Percentiles rank a stretch among this genome's conserved stretches.
Conservation (phyloP, 2,888 invertebrate species). For the Mythimna ferrago region DNA sequence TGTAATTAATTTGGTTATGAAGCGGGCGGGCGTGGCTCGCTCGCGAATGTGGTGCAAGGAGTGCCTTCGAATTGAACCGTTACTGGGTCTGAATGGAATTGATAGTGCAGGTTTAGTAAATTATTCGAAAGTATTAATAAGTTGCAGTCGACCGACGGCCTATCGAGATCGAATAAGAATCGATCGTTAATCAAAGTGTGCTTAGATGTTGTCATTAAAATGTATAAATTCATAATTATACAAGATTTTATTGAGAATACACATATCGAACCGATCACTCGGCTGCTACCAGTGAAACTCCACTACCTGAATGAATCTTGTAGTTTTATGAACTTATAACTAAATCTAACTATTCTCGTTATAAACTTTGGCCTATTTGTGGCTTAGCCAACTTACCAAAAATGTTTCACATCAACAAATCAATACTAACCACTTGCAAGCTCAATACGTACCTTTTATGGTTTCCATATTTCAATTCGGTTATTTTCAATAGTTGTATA, state of each 20-base stretch:
- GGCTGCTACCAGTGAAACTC: slow-evolving; percentile 55
- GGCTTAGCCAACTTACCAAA: slow-evolving; percentile 48
- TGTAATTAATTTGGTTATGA: slow-evolving; percentile 63
- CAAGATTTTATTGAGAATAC: slow-evolving; percentile 56
- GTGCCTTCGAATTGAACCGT: slow-evolving; percentile 78
- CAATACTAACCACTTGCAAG: slow-evolving; percentile 37
- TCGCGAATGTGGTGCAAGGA: slow-evolving; percentile 71
- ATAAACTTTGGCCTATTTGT: slow-evolving; percentile 55
- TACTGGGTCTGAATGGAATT: slow-evolving; percentile 70
- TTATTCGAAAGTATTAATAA: slow-evolving; percentile 81
- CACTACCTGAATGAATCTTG: slow-evolving; percentile 56
- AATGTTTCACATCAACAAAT: slow-evolving; percentile 58
- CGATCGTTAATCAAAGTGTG: slow-evolving; percentile 61
- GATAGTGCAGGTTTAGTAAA: slow-evolving; percentile 69
- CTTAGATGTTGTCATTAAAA: slow-evolving; percentile 68
- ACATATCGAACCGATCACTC: slow-evolving; percentile 41
- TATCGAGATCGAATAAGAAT: slow-evolving; percentile 72
- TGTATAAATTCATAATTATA: slow-evolving; percentile 61
- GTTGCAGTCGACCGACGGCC: slow-evolving; percentile 73
- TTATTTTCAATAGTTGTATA: slow-evolving; percentile 29
- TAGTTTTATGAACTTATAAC: slow-evolving; percentile 54
- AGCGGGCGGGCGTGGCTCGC: slow-evolving; percentile 65
- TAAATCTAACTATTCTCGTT: slow-evolving; percentile 48
- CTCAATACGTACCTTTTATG: slow-evolving; percentile 3
- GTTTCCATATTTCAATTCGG: slow-evolving; percentile 8